A percentile compares a stretch with the other conserved stretches of the same genome.
Conservation (phyloP, 2,113 vertebrate genomes). For the Semnopithecus entellus region DNA sequence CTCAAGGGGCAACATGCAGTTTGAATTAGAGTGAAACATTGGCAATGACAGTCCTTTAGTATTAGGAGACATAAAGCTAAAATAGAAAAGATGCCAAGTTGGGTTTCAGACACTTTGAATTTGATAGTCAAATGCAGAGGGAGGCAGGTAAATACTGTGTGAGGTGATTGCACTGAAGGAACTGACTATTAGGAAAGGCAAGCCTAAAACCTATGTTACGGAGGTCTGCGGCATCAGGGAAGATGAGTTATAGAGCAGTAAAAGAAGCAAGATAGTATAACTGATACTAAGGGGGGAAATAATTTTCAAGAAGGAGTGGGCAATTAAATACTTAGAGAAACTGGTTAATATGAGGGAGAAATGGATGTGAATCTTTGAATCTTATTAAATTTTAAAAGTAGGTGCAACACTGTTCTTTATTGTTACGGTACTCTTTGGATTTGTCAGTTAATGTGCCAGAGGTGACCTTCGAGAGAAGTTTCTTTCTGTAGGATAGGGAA, state of each 20-base stretch:
- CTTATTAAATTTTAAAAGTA: background rate
- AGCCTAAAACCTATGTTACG: background rate
- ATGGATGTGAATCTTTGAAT: background rate
- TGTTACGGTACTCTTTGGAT: background rate
- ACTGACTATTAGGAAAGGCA: background rate
- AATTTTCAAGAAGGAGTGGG: background rate
- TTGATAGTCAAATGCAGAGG: background rate
- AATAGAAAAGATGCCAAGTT: background rate
- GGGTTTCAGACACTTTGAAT: background rate
- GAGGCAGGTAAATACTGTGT: background rate
- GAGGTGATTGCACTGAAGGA: background rate
- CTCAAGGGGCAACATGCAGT: background rate
- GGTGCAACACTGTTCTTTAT: background rate
- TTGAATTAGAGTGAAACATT: background rate
- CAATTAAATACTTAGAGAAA: background rate
- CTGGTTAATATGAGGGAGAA: background rate
- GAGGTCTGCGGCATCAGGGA: background rate
- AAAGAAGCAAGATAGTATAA: background rate
- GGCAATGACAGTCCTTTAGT: background rate
- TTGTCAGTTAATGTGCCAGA: background rate
- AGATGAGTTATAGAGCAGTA: background rate
- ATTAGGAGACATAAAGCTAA: background rate
- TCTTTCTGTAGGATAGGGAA: constrained; percentile 12
- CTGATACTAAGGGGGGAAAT: background rate
- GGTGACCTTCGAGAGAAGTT: background rate